Evolutionary conservation across 1,140 invertebrate genomes (phyloP).

Genomic region (Brachionus rubens): DNA sequence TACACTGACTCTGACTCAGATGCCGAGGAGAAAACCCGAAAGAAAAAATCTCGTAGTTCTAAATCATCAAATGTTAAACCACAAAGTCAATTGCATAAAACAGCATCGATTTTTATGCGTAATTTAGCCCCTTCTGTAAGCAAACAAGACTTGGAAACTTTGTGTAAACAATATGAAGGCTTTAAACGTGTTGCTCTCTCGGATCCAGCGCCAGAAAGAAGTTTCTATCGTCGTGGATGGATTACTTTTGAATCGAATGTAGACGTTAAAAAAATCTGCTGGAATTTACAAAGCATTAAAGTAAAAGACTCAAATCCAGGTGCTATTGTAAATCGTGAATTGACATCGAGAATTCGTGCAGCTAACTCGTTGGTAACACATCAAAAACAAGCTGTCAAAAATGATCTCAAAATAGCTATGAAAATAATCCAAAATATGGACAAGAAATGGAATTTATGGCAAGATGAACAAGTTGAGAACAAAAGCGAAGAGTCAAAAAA

Average conservation of each 20-base stretch:
- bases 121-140: slow-evolving; percentile 92
- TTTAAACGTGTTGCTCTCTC: slow-evolving; percentile 93
- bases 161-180: slow-evolving; percentile 65
- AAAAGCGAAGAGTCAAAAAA: neutral
- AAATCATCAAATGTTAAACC: neutral
- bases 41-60: slow-evolving; percentile 7
- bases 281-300: slow-evolving; percentile 92
- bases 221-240: slow-evolving; percentile 94
- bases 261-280: slow-evolving; percentile 99
- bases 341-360: slow-evolving; percentile 82
- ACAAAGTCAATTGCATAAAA: slow-evolving; percentile 72
- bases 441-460: slow-evolving; percentile 47
- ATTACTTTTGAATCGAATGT: slow-evolving; percentile 93
- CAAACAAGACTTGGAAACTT: slow-evolving; percentile 91
- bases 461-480: neutral
- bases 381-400: slow-evolving; percentile 72
- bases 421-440: slow-evolving; percentile 93
- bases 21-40: neutral
- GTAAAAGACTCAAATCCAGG: slow-evolving; percentile 69
- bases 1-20: neutral
- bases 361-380: slow-evolving; percentile 88
- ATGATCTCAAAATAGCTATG: slow-evolving; percentile 87
- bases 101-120: slow-evolving; percentile 90
- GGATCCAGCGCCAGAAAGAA: slow-evolving; percentile 83
- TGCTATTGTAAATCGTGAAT: slow-evolving; percentile 80